phyloP scores from a whole-genome alignment of 2,888 invertebrate species.

The Nebria brevicollis region DNA sequence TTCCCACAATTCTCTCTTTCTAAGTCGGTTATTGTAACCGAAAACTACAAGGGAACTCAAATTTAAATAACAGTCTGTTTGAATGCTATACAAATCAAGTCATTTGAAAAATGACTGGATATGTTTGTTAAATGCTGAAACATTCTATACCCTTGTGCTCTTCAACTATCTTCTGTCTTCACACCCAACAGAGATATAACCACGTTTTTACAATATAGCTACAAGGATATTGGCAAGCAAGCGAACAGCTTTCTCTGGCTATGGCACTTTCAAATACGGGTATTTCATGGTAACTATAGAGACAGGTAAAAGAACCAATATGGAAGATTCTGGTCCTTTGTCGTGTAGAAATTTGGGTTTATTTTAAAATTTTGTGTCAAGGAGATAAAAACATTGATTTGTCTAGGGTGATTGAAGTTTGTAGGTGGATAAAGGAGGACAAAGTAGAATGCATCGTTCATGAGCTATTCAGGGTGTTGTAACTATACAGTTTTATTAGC shows the following conservation, averaged over 20 bases:
- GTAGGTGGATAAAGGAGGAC: conserved; percentile 7
- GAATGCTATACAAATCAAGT: neutral
- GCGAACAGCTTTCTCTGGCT: conserved; percentile 37
- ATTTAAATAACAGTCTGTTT: neutral
- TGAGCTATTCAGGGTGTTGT: neutral
- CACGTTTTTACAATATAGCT: conserved; percentile 24
- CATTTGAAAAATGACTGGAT: neutral
- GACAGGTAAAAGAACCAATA: neutral
- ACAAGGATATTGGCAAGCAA: conserved; percentile 39
- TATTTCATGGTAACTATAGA: conserved; percentile 21
- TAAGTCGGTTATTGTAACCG: neutral
- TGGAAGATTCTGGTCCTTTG: neutral
- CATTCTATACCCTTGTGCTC: neutral
- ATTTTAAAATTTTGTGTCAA: conserved; percentile 36
- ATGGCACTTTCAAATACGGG: conserved; percentile 38
- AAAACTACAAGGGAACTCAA: neutral
- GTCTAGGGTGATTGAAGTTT: neutral
- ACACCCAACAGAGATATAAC: conserved; percentile 25
- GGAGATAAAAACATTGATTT: conserved; percentile 23
- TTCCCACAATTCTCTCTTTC: conserved; percentile 35
- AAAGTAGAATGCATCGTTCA: conserved; percentile 16
- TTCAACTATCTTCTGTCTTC: neutral
- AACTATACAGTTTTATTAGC: conserved; percentile 8
- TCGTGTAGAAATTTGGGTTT: neutral
- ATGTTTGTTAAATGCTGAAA: neutral